phyloP scores from a whole-genome alignment of 2,888 invertebrate genomes.

The Habrosyne pyritoides region DNA sequence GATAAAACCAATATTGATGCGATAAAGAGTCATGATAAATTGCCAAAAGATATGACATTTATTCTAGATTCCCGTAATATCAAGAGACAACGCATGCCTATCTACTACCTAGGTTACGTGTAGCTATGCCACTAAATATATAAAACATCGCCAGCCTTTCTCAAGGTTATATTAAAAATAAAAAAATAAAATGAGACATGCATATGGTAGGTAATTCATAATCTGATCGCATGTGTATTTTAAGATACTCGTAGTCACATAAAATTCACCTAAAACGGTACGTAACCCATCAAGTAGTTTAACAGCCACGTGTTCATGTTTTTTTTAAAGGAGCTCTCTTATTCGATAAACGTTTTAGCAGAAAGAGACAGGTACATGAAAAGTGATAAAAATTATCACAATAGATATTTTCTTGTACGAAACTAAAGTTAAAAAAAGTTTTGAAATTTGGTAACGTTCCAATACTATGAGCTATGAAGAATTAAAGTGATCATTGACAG shows the following conservation, averaged over 20 bases:
- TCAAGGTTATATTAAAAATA: neutral
- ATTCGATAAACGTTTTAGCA: neutral
- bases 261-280: neutral
- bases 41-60: neutral
- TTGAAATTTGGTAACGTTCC: constrained; percentile 1
- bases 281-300: neutral
- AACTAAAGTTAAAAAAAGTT: neutral
- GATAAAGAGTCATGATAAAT: neutral
- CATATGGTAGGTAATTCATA: neutral
- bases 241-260: neutral
- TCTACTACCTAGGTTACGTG: neutral
- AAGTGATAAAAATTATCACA: neutral
- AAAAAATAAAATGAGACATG: neutral
- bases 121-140: neutral
- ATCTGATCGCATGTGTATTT: neutral
- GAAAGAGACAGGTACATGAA: neutral
- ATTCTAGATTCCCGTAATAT: neutral
- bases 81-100: neutral
- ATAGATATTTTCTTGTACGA: neutral
- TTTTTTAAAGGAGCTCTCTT: neutral
- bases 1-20: neutral
- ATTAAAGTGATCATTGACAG: neutral
- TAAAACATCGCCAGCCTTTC: neutral
- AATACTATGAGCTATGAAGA: neutral
- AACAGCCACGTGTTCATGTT: neutral